Evolutionary conservation across 2,797 vertebrate species (phyloP).

Genomic region (Botia kubotai): DNA sequence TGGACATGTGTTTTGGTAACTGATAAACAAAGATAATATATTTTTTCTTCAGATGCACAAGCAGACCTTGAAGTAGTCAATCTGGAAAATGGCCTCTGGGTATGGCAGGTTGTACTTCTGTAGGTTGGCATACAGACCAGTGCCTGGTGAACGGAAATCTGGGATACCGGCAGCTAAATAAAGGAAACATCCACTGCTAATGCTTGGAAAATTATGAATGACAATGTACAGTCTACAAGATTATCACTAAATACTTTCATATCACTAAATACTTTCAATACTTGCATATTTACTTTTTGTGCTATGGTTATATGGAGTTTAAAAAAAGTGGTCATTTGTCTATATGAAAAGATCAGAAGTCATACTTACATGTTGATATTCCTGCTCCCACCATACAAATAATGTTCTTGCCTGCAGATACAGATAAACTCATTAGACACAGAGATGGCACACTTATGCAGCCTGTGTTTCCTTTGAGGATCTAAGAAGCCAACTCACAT

Average conservation of each 20-base stretch:
- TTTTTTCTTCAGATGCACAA: background rate
- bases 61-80: conserved; percentile 89
- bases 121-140: conserved; percentile 89
- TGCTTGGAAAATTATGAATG: too few species aligned
- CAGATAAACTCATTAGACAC: background rate
- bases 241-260: too few species aligned
- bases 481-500: conserved; percentile 76
- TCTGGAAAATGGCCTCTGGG: conserved; percentile 92
- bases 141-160: conserved; percentile 90
- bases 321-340: too few species aligned
- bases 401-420: conserved; percentile 83
- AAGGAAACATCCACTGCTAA: background rate
- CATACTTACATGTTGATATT: conserved; percentile 91
- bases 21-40: background rate
- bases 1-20: background rate
- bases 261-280: too few species aligned
- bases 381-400: conserved; percentile 93
- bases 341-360: too few species aligned
- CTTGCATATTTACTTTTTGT: too few species aligned
- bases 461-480: background rate
- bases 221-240: background rate
- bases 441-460: background rate
- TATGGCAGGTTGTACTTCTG: conserved; percentile 89
- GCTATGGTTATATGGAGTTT: too few species aligned
- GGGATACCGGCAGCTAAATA: conserved; percentile 89